phyloP scores from a whole-genome alignment of 1,140 invertebrate genomes.

The Rhagoletis zephyria region DNA sequence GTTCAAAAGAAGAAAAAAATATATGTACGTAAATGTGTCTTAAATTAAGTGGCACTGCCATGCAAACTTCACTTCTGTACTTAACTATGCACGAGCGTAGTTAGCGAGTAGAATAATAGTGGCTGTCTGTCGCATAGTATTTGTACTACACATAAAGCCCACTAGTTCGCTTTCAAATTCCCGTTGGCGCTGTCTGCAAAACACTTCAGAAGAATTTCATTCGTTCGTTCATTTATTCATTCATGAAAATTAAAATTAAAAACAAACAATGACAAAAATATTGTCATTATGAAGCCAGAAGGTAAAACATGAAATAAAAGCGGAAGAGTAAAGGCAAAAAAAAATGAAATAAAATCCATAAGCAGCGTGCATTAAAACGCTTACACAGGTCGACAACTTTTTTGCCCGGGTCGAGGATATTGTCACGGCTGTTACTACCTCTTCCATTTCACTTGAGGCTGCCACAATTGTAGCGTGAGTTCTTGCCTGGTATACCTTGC shows the following conservation, averaged over 20 bases:
- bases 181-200: background rate
- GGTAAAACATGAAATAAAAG: background rate
- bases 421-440: background rate
- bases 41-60: constrained; percentile 32
- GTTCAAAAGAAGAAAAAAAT: background rate
- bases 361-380: constrained; percentile 3
- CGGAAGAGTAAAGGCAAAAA: background rate
- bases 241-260: constrained; percentile 39
- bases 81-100: background rate
- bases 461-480: background rate
- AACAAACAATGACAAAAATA: constrained; percentile 30
- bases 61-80: background rate
- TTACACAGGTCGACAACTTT: background rate
- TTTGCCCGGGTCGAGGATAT: background rate
- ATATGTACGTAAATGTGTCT: background rate
- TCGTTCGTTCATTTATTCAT: constrained; percentile 25
- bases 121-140: background rate
- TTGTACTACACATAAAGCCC: background rate
- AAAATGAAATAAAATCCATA: background rate
- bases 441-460: background rate
- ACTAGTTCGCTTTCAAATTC: background rate
- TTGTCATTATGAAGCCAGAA: background rate
- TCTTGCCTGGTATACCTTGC: background rate
- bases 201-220: background rate
- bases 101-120: background rate